Evolutionary conservation across 2,113 vertebrate genomes (phyloP).

Genomic region (Chrysemys picta): DNA sequence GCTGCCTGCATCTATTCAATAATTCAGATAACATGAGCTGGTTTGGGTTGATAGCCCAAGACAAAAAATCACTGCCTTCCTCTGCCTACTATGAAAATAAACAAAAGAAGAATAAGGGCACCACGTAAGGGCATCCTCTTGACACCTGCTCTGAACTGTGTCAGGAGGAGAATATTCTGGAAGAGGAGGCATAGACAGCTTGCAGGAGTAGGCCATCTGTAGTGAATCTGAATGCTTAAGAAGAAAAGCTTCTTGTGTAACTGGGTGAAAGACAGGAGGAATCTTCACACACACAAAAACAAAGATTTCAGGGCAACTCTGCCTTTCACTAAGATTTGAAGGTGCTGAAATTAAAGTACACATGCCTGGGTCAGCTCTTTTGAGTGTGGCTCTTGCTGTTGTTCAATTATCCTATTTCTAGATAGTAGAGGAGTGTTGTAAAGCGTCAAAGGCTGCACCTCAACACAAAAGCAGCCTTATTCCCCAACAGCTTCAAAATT

Average conservation of each 20-base stretch:
- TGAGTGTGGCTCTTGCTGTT: background rate
- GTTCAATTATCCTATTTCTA: background rate
- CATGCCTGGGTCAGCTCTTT: rapidly evolving
- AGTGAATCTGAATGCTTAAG: background rate
- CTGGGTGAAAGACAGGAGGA: background rate
- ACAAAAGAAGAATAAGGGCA: background rate
- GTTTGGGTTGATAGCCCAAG: background rate
- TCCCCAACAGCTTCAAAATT: background rate
- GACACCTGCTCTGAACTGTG: background rate
- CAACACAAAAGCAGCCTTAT: background rate
- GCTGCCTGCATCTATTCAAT: background rate
- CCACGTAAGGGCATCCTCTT: background rate
- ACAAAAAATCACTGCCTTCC: background rate
- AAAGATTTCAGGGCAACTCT: background rate
- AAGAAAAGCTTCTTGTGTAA: background rate
- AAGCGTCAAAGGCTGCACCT: background rate
- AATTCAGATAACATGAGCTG: background rate
- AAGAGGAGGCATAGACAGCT: background rate
- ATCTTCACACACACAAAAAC: rapidly evolving
- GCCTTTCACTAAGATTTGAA: background rate
- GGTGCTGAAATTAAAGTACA: background rate
- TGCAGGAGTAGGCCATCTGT: background rate
- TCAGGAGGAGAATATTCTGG: background rate
- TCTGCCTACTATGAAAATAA: background rate
- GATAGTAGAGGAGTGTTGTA: background rate